Percentiles rank a stretch among this genome's conserved stretches.
Evolutionary conservation across 2,888 invertebrate genomes (phyloP).

Genomic region (Dolichopus griseipennis): DNA sequence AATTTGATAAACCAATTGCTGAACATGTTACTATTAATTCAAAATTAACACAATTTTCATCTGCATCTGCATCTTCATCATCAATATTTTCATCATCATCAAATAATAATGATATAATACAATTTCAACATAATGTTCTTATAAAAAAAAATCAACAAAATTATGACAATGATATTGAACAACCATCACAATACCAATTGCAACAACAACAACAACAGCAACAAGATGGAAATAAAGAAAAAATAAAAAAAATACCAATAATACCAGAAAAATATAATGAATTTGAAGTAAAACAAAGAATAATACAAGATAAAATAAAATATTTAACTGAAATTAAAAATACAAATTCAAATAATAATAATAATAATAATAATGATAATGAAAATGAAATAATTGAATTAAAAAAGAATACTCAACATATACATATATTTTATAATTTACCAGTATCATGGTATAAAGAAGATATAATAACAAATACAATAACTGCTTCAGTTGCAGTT

Average conservation of each 20-base stretch:
- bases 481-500: slow-evolving; percentile 12
- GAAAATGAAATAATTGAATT: slow-evolving; percentile 30
- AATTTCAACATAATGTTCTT: neutral
- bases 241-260: slow-evolving; percentile 23
- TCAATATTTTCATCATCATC: too few species aligned
- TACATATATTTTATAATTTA: slow-evolving; percentile 41
- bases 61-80: too few species aligned
- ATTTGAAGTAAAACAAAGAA: slow-evolving; percentile 37
- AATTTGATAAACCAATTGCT: slow-evolving; percentile 24
- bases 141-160: too few species aligned
- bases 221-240: too few species aligned
- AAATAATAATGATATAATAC: neutral
- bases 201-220: too few species aligned
- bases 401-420: slow-evolving; percentile 32
- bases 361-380: slow-evolving; percentile 27
- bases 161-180: too few species aligned
- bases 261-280: slow-evolving; percentile 43
- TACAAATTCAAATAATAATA: slow-evolving; percentile 27
- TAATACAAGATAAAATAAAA: slow-evolving; percentile 39
- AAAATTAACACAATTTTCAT: neutral
- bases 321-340: slow-evolving; percentile 31
- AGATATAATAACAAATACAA: slow-evolving; percentile 25
- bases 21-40: neutral
- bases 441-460: slow-evolving; percentile 41
- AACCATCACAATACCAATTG: too few species aligned